Conservation (phyloP, 2,888 invertebrate species). For the Bibio marci region DNA sequence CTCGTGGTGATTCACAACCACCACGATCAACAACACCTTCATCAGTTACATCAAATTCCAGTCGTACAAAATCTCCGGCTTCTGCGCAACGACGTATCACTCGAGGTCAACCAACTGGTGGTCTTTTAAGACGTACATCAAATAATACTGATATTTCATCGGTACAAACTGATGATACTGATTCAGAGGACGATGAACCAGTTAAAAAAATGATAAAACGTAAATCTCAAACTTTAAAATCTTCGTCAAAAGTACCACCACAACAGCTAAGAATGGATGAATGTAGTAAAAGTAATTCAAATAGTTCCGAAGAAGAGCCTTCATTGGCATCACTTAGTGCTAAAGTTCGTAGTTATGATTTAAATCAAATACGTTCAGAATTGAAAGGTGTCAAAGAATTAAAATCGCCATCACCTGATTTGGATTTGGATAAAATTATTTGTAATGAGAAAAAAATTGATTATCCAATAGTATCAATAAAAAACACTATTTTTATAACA, state of each 20-base stretch:
- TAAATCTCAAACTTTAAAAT: slow-evolving; percentile 1
- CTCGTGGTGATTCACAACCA: slow-evolving; percentile 31
- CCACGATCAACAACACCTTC: slow-evolving; percentile 46
- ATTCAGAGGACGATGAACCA: slow-evolving; percentile 34
- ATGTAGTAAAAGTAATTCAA: slow-evolving; percentile 34
- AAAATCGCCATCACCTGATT: slow-evolving; percentile 32
- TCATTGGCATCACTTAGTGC: slow-evolving; percentile 16
- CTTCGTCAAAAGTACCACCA: slow-evolving; percentile 7
- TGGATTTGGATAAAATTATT: slow-evolving; percentile 24
- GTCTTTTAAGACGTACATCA: slow-evolving; percentile 35
- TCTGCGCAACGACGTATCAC: slow-evolving; percentile 33
- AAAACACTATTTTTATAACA: background rate
- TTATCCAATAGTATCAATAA: background rate
- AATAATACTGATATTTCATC: slow-evolving; percentile 40
- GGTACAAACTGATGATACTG: slow-evolving; percentile 38
- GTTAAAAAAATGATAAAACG: slow-evolving; percentile 26
- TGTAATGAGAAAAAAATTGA: slow-evolving; percentile 14
- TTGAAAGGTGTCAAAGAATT: slow-evolving; percentile 59
- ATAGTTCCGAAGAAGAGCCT: slow-evolving; percentile 23
- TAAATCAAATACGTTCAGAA: slow-evolving; percentile 71
- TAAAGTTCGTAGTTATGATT: slow-evolving; percentile 60
- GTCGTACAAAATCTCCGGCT: slow-evolving; percentile 46
- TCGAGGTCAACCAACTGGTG: slow-evolving; percentile 20
- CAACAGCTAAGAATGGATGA: slow-evolving; percentile 29
- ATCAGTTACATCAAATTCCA: slow-evolving; percentile 42